A percentile compares a stretch with the other conserved stretches of the same genome.
phyloP scores from a whole-genome alignment of 2,113 vertebrate species.

The Thomomys bottae region DNA sequence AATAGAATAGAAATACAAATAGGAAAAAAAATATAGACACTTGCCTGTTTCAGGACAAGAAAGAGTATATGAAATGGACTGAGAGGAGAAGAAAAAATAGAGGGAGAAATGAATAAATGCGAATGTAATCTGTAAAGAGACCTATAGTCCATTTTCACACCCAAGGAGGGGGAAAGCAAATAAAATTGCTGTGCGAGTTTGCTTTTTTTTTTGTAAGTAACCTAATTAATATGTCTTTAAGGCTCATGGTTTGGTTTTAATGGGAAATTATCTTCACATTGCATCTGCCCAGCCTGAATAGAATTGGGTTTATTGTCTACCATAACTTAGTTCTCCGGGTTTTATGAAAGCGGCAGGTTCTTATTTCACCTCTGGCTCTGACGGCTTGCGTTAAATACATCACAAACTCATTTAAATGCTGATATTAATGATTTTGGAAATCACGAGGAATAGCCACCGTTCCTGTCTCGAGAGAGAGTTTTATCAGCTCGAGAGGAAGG shows the following conservation, averaged over 20 bases:
- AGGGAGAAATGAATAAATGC: background rate
- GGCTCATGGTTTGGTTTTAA: conserved; percentile 53
- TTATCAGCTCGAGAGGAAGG: conserved; percentile 87
- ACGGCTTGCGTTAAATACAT: conserved; percentile 78
- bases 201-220: conserved; percentile 31
- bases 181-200: conserved; percentile 1
- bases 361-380: conserved; percentile 85
- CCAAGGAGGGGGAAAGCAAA: conserved; percentile 27
- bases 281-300: conserved; percentile 74
- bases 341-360: conserved; percentile 77
- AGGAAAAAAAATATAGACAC: too few relatives aligned
- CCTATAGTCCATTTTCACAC: background rate
- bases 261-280: conserved; percentile 69
- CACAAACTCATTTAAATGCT: conserved; percentile 86
- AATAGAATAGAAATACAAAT: rapidly evolving
- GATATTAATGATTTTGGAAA: conserved; percentile 88
- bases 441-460: conserved; percentile 83
- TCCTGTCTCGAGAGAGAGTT: conserved; percentile 85
- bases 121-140: background rate
- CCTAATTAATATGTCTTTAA: conserved; percentile 55
- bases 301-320: conserved; percentile 81
- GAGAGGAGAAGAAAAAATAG: background rate
- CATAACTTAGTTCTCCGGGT: conserved; percentile 71
- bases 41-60: background rate
- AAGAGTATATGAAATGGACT: background rate